A percentile compares a stretch with the other conserved stretches of the same genome.
These are phyloP conservation scores for Digitonthophagus gazella DNA, from an alignment of 2,888 invertebrate species.

Conservation along the genomic window DNA sequence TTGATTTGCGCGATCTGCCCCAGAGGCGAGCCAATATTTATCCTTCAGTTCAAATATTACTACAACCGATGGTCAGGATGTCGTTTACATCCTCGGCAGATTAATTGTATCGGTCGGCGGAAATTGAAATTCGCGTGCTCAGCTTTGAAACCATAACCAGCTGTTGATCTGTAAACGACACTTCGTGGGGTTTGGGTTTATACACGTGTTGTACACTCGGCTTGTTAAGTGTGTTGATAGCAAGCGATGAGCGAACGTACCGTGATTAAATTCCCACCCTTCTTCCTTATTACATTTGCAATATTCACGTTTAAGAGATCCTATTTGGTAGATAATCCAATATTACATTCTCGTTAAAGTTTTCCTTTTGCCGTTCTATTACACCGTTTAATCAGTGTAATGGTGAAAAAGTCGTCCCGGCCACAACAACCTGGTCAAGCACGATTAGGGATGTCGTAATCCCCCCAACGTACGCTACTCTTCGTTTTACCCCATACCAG, in stretches of 20 bases:
- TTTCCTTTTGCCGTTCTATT: neutral
- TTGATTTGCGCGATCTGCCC: neutral
- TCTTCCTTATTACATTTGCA: no score
- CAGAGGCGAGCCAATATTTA: neutral
- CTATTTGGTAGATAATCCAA: neutral
- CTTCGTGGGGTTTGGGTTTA: neutral
- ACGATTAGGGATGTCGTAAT: neutral
- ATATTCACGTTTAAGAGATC: no score
- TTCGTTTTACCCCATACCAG: neutral
- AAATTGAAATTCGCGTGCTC: neutral
- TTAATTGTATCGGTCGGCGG: neutral
- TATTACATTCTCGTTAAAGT: neutral
- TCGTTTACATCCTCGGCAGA: neutral
- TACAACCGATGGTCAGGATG: neutral
- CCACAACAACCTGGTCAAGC: neutral
- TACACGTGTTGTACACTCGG: neutral
- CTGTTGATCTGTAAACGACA: neutral
- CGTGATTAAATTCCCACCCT: no score
- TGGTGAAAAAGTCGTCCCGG: neutral
- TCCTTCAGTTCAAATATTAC: neutral
- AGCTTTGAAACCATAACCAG: neutral
- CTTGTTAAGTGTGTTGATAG: neutral
- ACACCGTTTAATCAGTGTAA: neutral
- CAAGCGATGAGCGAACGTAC: neutral
- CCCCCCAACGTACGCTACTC: neutral